phyloP scores from a whole-genome alignment of 2,113 vertebrate species.

The Gila orcuttii region DNA sequence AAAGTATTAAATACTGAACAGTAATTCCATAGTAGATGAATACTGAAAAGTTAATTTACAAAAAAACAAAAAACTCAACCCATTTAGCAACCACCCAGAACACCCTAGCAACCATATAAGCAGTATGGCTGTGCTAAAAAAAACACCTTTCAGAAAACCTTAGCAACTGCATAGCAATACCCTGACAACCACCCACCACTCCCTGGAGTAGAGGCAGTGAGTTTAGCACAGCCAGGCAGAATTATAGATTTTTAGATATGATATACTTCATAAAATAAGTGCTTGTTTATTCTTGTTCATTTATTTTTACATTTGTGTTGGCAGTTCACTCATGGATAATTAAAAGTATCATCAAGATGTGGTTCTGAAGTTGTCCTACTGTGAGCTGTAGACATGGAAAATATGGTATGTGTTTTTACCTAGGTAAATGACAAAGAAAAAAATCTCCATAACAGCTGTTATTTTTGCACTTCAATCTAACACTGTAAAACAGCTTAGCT shows the following conservation, averaged over 20 bases:
- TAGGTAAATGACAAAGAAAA: neutral
- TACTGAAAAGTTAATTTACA: too few relatives aligned
- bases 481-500: neutral
- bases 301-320: neutral
- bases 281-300: neutral
- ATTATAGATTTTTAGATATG: too few relatives aligned
- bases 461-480: neutral
- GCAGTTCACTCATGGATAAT: neutral
- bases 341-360: neutral
- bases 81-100: too few relatives aligned
- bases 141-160: neutral
- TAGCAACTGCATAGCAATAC: neutral
- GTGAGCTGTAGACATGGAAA: constrained; percentile 29
- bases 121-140: too few relatives aligned
- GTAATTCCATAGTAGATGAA: too few relatives aligned
- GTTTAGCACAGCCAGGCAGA: neutral
- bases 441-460: neutral
- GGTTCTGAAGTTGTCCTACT: neutral
- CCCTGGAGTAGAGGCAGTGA: too few relatives aligned
- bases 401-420: constrained; percentile 16
- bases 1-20: too few relatives aligned
- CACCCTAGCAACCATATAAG: too few relatives aligned
- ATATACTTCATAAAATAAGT: neutral
- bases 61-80: too few relatives aligned
- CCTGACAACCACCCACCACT: neutral